phyloP scores from a whole-genome alignment of 2,113 vertebrate genomes.

The Microcebus jonahi region DNA sequence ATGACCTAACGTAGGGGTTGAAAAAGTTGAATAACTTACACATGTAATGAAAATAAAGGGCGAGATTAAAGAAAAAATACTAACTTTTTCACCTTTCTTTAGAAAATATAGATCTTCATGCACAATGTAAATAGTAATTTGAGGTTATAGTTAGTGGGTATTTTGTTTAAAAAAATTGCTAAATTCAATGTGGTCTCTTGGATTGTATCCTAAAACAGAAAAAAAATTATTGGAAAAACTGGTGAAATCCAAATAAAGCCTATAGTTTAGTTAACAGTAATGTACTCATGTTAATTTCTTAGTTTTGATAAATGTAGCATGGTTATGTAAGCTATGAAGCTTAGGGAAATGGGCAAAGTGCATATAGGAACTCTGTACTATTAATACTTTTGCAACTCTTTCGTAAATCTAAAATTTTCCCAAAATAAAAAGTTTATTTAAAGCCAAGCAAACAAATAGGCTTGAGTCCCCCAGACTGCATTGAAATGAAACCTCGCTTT shows the following conservation, averaged over 20 bases:
- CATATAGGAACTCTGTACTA: not conserved
- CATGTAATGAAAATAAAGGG: not conserved
- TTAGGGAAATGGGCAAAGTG: not conserved
- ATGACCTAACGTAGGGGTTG: not conserved
- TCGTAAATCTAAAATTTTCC: constrained; percentile 8
- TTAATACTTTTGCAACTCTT: not conserved
- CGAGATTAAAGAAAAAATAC: not conserved
- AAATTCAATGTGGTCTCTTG: not conserved
- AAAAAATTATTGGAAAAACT: not conserved
- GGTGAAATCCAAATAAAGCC: not conserved
- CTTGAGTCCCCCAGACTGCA: not conserved
- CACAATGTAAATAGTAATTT: not conserved
- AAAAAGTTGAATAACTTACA: constrained; percentile 21
- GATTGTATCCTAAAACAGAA: not conserved
- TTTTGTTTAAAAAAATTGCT: not conserved
- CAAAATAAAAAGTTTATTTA: not conserved
- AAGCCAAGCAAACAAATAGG: constrained; percentile 5
- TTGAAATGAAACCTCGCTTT: not conserved
- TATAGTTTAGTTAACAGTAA: not conserved
- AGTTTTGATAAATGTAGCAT: not conserved
- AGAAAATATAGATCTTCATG: not conserved
- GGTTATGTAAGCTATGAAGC: not conserved
- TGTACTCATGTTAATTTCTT: not conserved
- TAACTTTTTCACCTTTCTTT: constrained; percentile 1
- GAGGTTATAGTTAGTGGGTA: not conserved